Conservation (phyloP, 2,797 vertebrate genomes). For the Vireo griseus region DNA sequence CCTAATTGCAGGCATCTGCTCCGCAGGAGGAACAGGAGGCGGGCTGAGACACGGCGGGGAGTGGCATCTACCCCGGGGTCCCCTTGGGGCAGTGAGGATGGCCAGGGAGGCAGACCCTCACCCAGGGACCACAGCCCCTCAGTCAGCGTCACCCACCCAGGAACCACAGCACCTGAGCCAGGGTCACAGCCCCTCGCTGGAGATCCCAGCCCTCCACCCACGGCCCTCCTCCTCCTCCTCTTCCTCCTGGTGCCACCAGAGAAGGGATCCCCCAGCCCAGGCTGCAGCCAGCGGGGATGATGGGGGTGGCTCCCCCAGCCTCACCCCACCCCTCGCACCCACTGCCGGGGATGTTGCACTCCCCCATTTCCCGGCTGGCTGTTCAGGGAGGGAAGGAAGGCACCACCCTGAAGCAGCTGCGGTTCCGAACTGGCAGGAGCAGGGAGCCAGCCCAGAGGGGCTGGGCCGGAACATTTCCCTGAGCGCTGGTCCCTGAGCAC, state of each 20-base stretch:
- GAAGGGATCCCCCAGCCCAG: not conserved
- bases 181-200: not conserved
- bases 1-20: not conserved
- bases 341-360: fast-evolving
- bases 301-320: not conserved
- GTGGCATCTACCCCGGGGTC: not conserved
- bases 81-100: not conserved
- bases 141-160: no score
- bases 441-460: not conserved
- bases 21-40: not conserved
- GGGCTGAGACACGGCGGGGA: not conserved
- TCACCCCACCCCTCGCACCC: not conserved
- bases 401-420: fast-evolving
- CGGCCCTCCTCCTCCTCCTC: not conserved
- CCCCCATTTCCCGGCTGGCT: fast-evolving
- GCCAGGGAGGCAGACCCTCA: not conserved
- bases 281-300: fast-evolving
- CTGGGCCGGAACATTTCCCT: not conserved
- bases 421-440: not conserved
- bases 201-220: not conserved
- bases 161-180: not conserved
- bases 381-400: not conserved
- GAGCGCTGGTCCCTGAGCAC: fast-evolving
- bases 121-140: not conserved
- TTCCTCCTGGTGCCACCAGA: fast-evolving